Percentiles rank a stretch among this genome's conserved stretches.
Evolutionary conservation across 1,140 invertebrate species (phyloP).

Genomic region (Temnothorax nylanderi): DNA sequence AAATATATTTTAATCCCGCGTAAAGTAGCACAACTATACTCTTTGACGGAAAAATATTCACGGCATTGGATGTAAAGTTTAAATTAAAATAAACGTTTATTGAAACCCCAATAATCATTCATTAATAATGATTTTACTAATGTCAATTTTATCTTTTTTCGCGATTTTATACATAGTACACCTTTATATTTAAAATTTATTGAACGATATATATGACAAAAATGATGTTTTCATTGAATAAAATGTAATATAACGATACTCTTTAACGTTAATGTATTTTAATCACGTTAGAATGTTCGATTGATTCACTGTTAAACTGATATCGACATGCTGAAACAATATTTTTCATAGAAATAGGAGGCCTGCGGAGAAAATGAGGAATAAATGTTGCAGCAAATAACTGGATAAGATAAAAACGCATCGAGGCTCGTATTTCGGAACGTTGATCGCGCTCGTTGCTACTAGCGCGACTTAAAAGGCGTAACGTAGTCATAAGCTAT

Average conservation of each 20-base stretch:
- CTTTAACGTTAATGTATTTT: background rate
- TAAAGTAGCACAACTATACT: background rate
- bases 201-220: background rate
- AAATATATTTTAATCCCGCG: background rate
- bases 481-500: constrained; percentile 18
- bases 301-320: background rate
- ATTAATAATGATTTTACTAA: background rate
- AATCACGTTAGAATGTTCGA: background rate
- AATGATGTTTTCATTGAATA: background rate
- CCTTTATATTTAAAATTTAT: background rate
- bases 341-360: background rate
- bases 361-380: background rate
- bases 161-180: background rate
- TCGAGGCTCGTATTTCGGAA: background rate
- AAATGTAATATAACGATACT: background rate
- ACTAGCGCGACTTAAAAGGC: constrained; percentile 1
- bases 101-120: background rate
- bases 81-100: background rate
- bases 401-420: constrained; percentile 1
- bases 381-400: background rate
- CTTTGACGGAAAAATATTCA: background rate
- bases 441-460: background rate
- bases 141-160: background rate
- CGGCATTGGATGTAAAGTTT: background rate
- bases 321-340: background rate